These are phyloP conservation scores for Gymnoscelis rufifasciata DNA, from an alignment of 2,888 invertebrate genomes.

Conservation along the genomic window DNA sequence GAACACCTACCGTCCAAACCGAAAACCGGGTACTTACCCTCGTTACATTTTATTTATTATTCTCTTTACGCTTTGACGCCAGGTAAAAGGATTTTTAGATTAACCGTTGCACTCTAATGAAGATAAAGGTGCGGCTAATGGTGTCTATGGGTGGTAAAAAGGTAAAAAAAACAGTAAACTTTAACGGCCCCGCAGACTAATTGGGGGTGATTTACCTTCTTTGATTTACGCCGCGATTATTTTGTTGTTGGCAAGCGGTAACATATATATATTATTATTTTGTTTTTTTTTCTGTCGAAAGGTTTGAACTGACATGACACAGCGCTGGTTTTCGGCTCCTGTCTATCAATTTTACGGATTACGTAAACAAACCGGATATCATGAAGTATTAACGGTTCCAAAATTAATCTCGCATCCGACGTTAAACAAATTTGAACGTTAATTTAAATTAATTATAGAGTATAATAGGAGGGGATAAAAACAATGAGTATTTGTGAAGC, in stretches of 20 bases:
- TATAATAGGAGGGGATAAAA: conserved; percentile 19
- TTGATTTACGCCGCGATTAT: conserved; percentile 67
- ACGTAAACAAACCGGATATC: conserved; percentile 3
- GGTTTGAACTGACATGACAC: too few relatives aligned
- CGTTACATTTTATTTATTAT: conserved; percentile 52
- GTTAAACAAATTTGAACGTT: conserved; percentile 24
- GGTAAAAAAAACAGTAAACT: conserved; percentile 59
- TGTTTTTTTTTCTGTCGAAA: too few relatives aligned
- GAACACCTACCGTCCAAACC: conserved; percentile 13
- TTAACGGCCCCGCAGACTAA: conserved; percentile 41
- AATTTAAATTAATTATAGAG: conserved; percentile 25
- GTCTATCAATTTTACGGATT: too few relatives aligned
- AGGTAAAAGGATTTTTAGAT: conserved; percentile 67
- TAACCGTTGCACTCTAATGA: conserved; percentile 64
- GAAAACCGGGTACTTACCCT: conserved; percentile 19
- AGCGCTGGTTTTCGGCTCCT: too few relatives aligned
- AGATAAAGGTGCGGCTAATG: conserved; percentile 62
- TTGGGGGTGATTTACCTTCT: conserved; percentile 40
- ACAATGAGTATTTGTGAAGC: conserved; percentile 18
- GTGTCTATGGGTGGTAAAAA: conserved; percentile 35
- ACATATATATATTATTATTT: too few relatives aligned
- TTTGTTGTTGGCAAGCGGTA: too few relatives aligned
- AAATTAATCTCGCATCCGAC: conserved; percentile 13
- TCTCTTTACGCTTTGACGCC: conserved; percentile 53
- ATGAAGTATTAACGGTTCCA: conserved; percentile 12